Base-by-base conservation (phyloP, 2,113 vertebrate species). In the Motacilla alba region DNA sequence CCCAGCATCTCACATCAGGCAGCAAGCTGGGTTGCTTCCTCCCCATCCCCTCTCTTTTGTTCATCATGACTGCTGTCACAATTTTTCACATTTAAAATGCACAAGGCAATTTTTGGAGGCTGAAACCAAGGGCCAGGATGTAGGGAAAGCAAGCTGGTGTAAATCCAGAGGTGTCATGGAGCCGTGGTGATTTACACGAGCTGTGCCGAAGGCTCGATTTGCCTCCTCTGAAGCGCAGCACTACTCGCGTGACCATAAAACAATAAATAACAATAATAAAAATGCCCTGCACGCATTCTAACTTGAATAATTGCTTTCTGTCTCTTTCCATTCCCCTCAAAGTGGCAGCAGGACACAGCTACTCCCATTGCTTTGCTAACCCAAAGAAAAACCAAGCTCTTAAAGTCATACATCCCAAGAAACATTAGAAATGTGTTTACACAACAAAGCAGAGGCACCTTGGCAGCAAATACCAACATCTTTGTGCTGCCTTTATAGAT, bases 201-300 rank as follows among this genome's bases (percentile, higher is more conserved):
- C 70, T 55, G 43, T 28, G 52, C 66, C 13, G 5, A 43, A 22
- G 43, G 33, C 33, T 87, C 1, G 8, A 50, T 86, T 73, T 68
- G 49, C 76, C 43, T 90, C 73, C 88, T 87, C 53, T 0, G 0
- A 66, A 88, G 82, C 9, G 0, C 50, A 67, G 73, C 43, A 37
- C 83, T 72, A 81, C 76, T 83, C 16, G 7, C 0, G 2, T 60
- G 80, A 67, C 83, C 37, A 56, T 67, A 90, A 92, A 96, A 62
- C 59, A 93, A 86, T 88, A 94, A 93, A 81, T 93, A 96, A 95
- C 56, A 58, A 83, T 39, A 90, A 94, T 92, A 90, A 94, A 91
- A 95, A 67, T 83, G 41, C 39, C 79, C 63, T 66, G 72, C 37
- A 69, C 8, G 2, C 44, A 58, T 95, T 77, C 64, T 39, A 16